Evolutionary conservation across 2,888 invertebrate species (phyloP).

Genomic region (Seira musarum): DNA sequence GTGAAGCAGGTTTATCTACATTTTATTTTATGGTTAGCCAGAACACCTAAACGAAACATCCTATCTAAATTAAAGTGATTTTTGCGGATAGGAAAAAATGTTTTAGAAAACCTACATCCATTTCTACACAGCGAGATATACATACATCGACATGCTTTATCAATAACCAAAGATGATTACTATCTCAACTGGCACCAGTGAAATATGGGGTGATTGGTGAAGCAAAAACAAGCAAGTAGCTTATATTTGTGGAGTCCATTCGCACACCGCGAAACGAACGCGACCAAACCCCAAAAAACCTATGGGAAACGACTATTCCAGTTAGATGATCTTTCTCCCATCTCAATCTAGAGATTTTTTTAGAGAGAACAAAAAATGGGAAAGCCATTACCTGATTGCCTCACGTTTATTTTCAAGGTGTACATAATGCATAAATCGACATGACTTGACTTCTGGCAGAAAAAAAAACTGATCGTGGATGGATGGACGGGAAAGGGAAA

Average conservation of each 20-base stretch:
- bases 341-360: neutral
- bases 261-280: neutral
- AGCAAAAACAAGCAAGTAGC: neutral
- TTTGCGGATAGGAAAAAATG: too few relatives aligned
- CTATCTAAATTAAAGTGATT: too few relatives aligned
- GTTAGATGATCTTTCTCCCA: neutral
- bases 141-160: too few relatives aligned
- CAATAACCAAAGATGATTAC: neutral
- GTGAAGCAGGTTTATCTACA: constrained; percentile 16
- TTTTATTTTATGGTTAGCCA: constrained; percentile 23
- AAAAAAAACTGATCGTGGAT: constrained; percentile 17
- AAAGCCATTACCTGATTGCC: constrained; percentile 56
- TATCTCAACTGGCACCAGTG: neutral
- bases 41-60: constrained; percentile 21
- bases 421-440: constrained; percentile 59
- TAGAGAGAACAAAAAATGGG: neutral
- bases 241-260: neutral
- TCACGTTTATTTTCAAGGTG: constrained; percentile 53
- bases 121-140: too few relatives aligned
- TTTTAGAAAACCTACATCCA: too few relatives aligned
- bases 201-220: neutral
- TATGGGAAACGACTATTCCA: neutral
- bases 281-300: too few relatives aligned
- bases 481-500: constrained; percentile 26
- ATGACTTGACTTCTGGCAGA: constrained; percentile 54